phyloP scores from a whole-genome alignment of 2,113 vertebrate species.

The Xenopus borealis region DNA sequence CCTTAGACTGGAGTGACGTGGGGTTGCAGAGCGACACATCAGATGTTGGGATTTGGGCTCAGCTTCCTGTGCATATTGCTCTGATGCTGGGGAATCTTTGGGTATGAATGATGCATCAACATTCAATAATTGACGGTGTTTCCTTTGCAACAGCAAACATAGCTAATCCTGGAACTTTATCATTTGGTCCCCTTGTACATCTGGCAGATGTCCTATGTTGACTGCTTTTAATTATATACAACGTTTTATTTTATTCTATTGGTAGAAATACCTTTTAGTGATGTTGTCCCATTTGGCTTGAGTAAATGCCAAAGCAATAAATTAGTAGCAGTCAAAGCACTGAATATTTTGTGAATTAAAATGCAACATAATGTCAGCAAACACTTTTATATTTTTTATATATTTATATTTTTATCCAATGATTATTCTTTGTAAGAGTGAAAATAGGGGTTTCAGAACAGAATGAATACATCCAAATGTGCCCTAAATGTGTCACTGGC shows the following conservation, averaged over 20 bases:
- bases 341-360: no score
- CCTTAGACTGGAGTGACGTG: not conserved
- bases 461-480: not conserved
- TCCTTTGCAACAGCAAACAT: not conserved
- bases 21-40: not conserved
- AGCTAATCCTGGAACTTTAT: not conserved
- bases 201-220: no score
- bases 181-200: not conserved
- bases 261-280: no score
- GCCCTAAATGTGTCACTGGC: conserved; percentile 15
- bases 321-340: no score
- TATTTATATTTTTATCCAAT: not conserved
- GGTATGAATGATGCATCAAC: conserved; percentile 19
- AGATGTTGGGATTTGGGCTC: conserved; percentile 5
- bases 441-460: not conserved
- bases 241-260: no score
- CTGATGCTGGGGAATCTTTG: not conserved
- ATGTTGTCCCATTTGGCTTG: no score
- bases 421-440: not conserved
- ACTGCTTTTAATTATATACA: no score
- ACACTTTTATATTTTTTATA: not conserved
- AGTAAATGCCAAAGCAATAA: no score
- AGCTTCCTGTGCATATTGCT: not conserved
- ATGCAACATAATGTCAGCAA: no score
- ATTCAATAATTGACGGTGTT: conserved; percentile 26